Conservation (phyloP, 92 coral and sea anemone species). For the Umimayanthus kanabou region DNA sequence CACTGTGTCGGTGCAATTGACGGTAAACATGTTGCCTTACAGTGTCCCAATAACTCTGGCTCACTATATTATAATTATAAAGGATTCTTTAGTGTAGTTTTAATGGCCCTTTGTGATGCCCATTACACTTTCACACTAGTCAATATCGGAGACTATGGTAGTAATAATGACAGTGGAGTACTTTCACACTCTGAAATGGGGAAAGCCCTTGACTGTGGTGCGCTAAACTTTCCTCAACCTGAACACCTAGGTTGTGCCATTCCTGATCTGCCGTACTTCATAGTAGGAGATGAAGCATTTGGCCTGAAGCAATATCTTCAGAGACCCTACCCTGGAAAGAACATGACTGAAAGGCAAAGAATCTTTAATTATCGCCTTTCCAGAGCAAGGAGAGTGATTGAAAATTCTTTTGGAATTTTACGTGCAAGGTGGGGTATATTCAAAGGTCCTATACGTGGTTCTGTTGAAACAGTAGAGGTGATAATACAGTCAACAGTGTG, state of each 20-base stretch:
- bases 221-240: slow-evolving; percentile 45
- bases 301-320: slow-evolving; percentile 47
- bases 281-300: slow-evolving; percentile 65
- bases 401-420: slow-evolving; percentile 57
- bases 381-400: slow-evolving; percentile 51
- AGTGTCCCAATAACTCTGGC: slow-evolving; percentile 42
- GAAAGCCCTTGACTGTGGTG: slow-evolving; percentile 47
- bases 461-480: slow-evolving; percentile 50
- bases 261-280: slow-evolving; percentile 46
- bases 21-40: slow-evolving; percentile 48
- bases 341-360: slow-evolving; percentile 41
- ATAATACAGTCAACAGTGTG: slow-evolving; percentile 51
- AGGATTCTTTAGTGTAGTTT: slow-evolving; percentile 39
- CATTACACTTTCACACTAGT: slow-evolving; percentile 42
- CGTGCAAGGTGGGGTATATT: slow-evolving; percentile 63
- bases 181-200: slow-evolving; percentile 53
- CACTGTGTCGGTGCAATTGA: slow-evolving; percentile 47
- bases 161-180: slow-evolving; percentile 52
- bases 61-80: slow-evolving; percentile 52
- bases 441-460: slow-evolving; percentile 44
- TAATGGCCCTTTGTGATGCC: slow-evolving; percentile 46
- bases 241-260: slow-evolving; percentile 43
- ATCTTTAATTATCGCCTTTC: slow-evolving; percentile 58
- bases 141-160: slow-evolving; percentile 51
- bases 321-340: slow-evolving; percentile 54